Evolutionary conservation across 1,140 invertebrate species (phyloP), one percentile per base, ranked within the genome.

Genomic region (Bombus vancouverensis): DNA sequence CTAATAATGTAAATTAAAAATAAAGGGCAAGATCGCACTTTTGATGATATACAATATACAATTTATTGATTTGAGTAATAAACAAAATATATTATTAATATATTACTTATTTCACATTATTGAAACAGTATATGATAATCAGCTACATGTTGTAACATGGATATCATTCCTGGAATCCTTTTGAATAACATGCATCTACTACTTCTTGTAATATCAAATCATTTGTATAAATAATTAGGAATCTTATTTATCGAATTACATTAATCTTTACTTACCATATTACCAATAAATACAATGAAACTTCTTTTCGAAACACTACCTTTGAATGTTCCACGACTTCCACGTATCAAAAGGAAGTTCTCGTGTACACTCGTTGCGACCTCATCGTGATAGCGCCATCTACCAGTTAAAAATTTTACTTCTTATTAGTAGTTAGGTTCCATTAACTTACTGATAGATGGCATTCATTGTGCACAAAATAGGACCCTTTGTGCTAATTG

Each of bases 211-310:
- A 8, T n/a, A 57, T 72, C 18, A 10, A 78, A 86, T 62, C 2
- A 86, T 57, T 86, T 34, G 12, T 72, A 57, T 9, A 12, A 34
- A 18, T 59, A 62, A 53, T 62, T 42, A 28, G 32, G 4, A 71
- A 32, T 37, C 28, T 37, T 42, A 39, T 76, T 72, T 39, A 75
- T 37, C 22, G 2, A 79, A 80, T 47, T 66, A 65, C 9, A 25
- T 8, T 12, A 71, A 83, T 83, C 66, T 79, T 79, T 10, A 39
- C 83, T 79, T 28, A 88, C 88, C 88, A 89, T 89, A 75, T 37
- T 76, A 18, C 22, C 1, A 25, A n/a, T 37, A 76, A 71, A 39
- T 47, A n/a, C 13, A 22, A n/a, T 4, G 65, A 84, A 72, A 59
- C 1, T 12, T 0, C 22, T 3, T 44, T 2, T 2, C 1, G 22